Evolutionary conservation across 2,113 vertebrate species (phyloP).

Genomic region (Alethe diademata): DNA sequence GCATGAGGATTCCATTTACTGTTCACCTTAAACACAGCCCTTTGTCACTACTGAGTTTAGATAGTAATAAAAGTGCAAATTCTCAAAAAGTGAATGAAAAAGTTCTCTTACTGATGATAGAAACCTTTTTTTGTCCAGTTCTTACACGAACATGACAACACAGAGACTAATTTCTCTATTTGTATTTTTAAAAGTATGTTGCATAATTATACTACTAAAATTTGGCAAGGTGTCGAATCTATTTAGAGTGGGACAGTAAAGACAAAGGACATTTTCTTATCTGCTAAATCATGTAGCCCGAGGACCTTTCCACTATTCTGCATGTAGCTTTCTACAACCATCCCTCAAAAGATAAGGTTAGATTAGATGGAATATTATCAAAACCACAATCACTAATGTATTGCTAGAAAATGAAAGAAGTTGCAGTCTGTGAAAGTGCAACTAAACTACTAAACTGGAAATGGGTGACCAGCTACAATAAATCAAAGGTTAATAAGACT

Average conservation of each 20-base stretch:
- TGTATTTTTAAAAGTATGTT: neutral
- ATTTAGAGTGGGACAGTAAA: neutral
- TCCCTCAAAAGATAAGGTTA: neutral
- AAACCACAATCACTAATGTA: conserved; percentile 6
- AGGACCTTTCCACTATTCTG: neutral
- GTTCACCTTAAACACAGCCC: neutral
- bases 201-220: neutral
- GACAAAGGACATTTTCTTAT: conserved; percentile 1
- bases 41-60: neutral
- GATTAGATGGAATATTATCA: conserved; percentile 11
- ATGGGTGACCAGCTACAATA: neutral
- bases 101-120: neutral
- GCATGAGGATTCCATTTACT: neutral
- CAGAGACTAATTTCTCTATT: neutral
- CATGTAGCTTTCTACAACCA: neutral
- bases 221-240: neutral
- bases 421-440: conserved; percentile 2
- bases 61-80: neutral
- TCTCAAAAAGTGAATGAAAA: neutral
- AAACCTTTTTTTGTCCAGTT: neutral
- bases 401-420: conserved; percentile 28
- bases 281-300: neutral
- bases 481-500: conserved; percentile 25
- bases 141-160: neutral
- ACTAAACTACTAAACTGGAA: conserved; percentile 42